Conservation (phyloP, 2,113 vertebrate genomes). For the Marmota monax region DNA sequence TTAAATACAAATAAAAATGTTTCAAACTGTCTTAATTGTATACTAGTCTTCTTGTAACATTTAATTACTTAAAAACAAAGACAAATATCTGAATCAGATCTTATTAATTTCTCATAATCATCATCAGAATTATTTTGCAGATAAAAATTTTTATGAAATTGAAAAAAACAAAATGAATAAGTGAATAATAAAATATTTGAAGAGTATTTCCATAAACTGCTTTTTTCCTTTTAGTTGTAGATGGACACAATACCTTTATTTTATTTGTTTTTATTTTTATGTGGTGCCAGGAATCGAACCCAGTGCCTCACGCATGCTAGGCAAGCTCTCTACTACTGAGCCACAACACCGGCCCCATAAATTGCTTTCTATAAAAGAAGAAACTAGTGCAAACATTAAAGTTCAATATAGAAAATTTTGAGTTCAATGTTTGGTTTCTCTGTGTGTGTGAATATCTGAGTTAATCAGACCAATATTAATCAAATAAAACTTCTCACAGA, state of each 20-base stretch:
- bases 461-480: neutral
- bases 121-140: neutral
- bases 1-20: neutral
- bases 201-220: neutral
- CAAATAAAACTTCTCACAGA: neutral
- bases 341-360: neutral
- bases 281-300: too few relatives aligned
- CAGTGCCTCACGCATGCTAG: too few relatives aligned
- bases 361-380: neutral
- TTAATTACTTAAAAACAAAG: slow-evolving; percentile 33
- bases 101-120: neutral
- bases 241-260: too few relatives aligned
- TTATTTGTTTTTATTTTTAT: too few relatives aligned
- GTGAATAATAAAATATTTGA: slow-evolving; percentile 3
- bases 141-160: neutral
- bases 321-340: too few relatives aligned
- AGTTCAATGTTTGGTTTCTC: neutral
- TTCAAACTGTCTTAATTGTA: neutral
- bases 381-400: neutral
- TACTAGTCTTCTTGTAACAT: neutral
- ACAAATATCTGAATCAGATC: neutral
- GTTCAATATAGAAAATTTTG: slow-evolving; percentile 49
- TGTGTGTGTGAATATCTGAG: neutral
- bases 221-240: too few relatives aligned
- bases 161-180: neutral